phyloP scores from a whole-genome alignment of 2,888 invertebrate genomes.

The Drosophila gaucha region DNA sequence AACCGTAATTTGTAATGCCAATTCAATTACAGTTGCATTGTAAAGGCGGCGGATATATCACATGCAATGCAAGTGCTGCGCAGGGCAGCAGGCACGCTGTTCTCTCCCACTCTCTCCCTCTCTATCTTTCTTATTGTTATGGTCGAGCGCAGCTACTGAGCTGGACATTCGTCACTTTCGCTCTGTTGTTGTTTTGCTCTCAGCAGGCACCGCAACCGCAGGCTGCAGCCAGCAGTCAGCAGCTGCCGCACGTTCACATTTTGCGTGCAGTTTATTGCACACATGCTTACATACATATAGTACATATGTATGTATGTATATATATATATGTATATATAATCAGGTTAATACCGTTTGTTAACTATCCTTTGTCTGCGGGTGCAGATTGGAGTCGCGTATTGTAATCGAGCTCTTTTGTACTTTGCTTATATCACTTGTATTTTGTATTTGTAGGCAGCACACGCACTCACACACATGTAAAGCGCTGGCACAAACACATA shows the following conservation, averaged over 20 bases:
- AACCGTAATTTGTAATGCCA: conserved; percentile 59
- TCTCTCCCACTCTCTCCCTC: neutral
- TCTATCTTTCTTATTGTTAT: conserved; percentile 57
- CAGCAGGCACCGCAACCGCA: conserved; percentile 19
- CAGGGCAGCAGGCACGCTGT: neutral
- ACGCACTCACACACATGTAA: conserved; percentile 27
- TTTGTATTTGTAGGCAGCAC: conserved; percentile 34
- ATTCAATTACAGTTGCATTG: conserved; percentile 71
- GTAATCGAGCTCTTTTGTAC: conserved; percentile 59
- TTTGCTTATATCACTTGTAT: conserved; percentile 63
- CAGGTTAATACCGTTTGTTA: conserved; percentile 65
- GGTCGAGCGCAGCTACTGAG: conserved; percentile 44
- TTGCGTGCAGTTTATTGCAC: conserved; percentile 21
- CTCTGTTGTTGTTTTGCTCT: conserved; percentile 52
- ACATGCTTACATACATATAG: conserved; percentile 1
- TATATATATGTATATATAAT: conserved; percentile 5
- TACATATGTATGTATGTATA: neutral
- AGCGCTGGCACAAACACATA: conserved; percentile 41
- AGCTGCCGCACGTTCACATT: conserved; percentile 29
- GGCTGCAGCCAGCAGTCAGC: conserved; percentile 12
- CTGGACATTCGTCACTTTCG: conserved; percentile 45
- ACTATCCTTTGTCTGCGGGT: conserved; percentile 68
- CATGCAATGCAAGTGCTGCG: conserved; percentile 44
- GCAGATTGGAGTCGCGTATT: conserved; percentile 29
- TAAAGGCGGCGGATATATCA: conserved; percentile 29